Evolutionary conservation across 2,888 invertebrate species (phyloP), one percentile per base, ranked within the genome.

Genomic region (Eupithecia abbreviata): DNA sequence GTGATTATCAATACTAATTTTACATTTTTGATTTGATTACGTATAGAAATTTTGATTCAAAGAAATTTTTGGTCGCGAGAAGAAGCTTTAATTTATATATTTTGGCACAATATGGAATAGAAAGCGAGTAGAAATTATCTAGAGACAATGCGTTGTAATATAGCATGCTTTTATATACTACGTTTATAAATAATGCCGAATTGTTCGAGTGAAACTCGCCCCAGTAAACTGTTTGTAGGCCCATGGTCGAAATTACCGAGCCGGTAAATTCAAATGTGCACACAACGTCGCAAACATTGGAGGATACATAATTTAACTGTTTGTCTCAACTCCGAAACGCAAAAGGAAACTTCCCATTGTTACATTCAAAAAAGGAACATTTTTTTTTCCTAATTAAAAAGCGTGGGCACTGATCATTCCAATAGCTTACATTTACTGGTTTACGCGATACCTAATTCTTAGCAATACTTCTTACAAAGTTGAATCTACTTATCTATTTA

Each of bases 1-100:
- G 97, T 97, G 96, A 93, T 93, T 94, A 94, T 92, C 88, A 93
- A 93, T 88, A 91, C 93, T 94, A 94, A 91, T 86, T 90, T 90
- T 91, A 81, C 83, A 88, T 89, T 89, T 90, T 93, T 93, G 92
- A 90, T 92, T 90, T 85, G 88, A 85, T 93, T 92, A 93, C 92
- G 91, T 93, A 93, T 92, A 86, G 85, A 83, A 83, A 83, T 79
- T 49, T 80, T 79, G 74, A 77, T 80, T 71, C 71, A 84, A 84
- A 84, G 78, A 77, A 82, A 80, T 58, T 43, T 79, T 82, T 84
- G 85, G 84, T 86, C 85, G 85, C 86, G 85, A 83, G 83, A 85
- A 87, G 85, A 87, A 87, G 87, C 76, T 73, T 79, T 77, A 66
- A 73, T 79, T 81, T 87, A 88, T 86, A 85, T 90, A 91, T 90